These are phyloP conservation scores for Epiblema foenella DNA, from an alignment of 2,888 invertebrate genomes.

Conservation along the genomic window DNA sequence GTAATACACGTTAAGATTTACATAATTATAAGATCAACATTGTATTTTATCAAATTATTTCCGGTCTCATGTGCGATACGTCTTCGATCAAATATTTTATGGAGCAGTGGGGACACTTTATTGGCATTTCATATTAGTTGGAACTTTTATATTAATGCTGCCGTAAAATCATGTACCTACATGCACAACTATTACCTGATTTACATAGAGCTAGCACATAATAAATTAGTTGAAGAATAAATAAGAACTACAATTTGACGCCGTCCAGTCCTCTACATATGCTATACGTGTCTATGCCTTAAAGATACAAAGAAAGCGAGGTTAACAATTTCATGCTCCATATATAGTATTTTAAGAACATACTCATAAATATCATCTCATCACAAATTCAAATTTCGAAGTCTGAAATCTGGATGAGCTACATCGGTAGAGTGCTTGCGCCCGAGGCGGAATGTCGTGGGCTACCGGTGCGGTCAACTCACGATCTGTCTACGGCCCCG, in stretches of 20 bases:
- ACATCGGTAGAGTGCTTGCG: conserved; percentile 54
- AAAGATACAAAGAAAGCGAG: neutral
- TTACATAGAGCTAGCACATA: too few relatives aligned
- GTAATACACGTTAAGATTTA: conserved; percentile 50
- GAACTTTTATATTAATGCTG: neutral
- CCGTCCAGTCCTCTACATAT: neutral
- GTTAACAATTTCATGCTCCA: neutral
- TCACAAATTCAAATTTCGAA: conserved; percentile 48
- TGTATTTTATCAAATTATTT: conserved; percentile 49
- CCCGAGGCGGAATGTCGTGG: conserved; percentile 64
- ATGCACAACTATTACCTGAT: too few relatives aligned
- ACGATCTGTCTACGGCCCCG: conserved; percentile 79
- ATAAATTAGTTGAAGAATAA: neutral
- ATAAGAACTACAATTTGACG: neutral
- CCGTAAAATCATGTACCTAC: neutral
- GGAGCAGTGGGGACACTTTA: too few relatives aligned
- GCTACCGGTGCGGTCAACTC: conserved; percentile 81
- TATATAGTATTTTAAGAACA: neutral
- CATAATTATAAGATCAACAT: conserved; percentile 50
- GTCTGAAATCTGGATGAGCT: conserved; percentile 45
- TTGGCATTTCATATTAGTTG: too few relatives aligned
- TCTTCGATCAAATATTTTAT: neutral
- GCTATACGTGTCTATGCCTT: neutral
- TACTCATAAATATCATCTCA: conserved; percentile 42
- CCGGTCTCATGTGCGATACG: neutral